Conservation (phyloP, 1,140 invertebrate genomes). For the Pseudomyrmex pallidus region DNA sequence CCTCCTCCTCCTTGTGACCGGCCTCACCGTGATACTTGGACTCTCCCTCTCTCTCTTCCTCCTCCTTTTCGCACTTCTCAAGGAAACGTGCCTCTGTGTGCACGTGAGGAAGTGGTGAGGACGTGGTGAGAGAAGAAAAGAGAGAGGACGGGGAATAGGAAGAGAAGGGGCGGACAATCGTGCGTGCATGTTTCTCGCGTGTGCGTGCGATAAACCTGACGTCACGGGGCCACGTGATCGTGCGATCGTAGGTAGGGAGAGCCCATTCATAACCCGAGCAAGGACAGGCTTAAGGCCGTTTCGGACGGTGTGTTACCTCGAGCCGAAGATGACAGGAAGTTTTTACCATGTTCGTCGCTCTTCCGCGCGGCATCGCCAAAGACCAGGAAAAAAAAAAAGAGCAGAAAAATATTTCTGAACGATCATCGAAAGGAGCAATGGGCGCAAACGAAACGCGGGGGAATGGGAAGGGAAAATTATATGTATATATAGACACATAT, state of each 20-base stretch:
- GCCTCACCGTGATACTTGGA: conserved; percentile 28
- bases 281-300: conserved; percentile 83
- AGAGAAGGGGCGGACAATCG: conserved; percentile 23
- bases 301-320: conserved; percentile 72
- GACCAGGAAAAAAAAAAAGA: background rate
- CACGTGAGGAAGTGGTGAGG: conserved; percentile 35
- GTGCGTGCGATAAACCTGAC: conserved; percentile 70
- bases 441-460: background rate
- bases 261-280: conserved; percentile 83
- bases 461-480: conserved; percentile 2
- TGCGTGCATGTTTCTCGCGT: conserved; percentile 63
- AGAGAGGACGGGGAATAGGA: background rate
- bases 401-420: conserved; percentile 33
- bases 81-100: conserved; percentile 41
- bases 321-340: conserved; percentile 57
- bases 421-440: background rate
- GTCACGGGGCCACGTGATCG: conserved; percentile 79
- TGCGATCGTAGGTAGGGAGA: conserved; percentile 64
- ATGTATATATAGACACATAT: background rate
- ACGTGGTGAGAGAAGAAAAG: conserved; percentile 8
- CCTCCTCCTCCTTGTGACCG: conserved; percentile 1
- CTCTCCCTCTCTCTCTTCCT: background rate
- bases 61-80: background rate
- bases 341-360: conserved; percentile 3
- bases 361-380: background rate